Percentiles rank a stretch among this genome's conserved stretches.
These are phyloP conservation scores for Cathartes aura DNA, from an alignment of 2,113 vertebrate species.

Conservation along the genomic window DNA sequence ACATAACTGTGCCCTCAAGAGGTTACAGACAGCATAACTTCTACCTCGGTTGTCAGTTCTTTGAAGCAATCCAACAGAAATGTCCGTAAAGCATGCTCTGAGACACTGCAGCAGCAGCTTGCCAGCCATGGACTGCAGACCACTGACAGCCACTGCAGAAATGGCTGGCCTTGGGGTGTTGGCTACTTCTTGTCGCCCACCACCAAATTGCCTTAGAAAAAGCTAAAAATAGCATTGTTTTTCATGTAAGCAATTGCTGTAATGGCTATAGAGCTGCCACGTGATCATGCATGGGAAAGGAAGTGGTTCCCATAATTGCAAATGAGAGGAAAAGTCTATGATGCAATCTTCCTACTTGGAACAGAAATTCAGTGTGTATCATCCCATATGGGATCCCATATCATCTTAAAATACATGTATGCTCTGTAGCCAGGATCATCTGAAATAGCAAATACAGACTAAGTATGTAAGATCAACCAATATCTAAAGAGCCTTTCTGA, in stretches of 20 bases:
- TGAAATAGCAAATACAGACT: not conserved
- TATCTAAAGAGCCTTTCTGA: not conserved
- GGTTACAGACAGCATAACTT: conserved; percentile 31
- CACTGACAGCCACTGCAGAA: not conserved
- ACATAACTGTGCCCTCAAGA: conserved; percentile 58
- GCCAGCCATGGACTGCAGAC: not conserved
- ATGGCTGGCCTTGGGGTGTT: not conserved
- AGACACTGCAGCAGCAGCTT: not conserved
- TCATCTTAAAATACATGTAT: not conserved
- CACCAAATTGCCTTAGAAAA: not conserved
- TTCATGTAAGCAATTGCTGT: not conserved
- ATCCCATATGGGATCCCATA: not conserved
- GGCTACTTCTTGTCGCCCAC: not conserved
- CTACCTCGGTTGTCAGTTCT: not conserved
- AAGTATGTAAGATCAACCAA: not conserved
- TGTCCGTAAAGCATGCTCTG: not conserved
- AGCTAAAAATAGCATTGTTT: not conserved
- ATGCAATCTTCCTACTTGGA: not conserved
- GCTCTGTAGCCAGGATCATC: not conserved
- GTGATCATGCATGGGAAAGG: not conserved
- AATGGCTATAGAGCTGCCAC: not conserved
- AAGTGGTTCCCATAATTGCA: not conserved
- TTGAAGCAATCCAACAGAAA: not conserved
- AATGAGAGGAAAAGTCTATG: not conserved
- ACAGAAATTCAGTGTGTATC: not conserved